Evolutionary conservation across 1,140 invertebrate species (phyloP).

Genomic region (Drosophila parvula): DNA sequence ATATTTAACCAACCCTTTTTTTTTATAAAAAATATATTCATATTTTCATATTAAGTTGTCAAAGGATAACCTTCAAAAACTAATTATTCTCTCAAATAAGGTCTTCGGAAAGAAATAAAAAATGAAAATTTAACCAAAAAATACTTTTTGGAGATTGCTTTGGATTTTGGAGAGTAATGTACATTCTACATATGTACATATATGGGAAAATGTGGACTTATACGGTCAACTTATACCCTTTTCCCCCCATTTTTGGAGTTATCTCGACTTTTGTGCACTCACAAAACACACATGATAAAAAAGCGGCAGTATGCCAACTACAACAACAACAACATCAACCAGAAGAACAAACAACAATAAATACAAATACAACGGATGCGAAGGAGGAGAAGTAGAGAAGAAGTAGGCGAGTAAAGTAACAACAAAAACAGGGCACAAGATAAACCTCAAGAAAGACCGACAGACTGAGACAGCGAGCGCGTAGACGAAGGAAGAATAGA

Average conservation of each 20-base stretch:
- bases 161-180: neutral
- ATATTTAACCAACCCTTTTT: no score
- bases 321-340: conserved; percentile 14
- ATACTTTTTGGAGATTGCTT: neutral
- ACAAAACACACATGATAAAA: conserved; percentile 49
- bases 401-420: conserved; percentile 49
- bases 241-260: conserved; percentile 5
- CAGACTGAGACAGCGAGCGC: neutral
- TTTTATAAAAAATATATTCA: no score
- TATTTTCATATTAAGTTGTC: no score
- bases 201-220: neutral
- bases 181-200: no score
- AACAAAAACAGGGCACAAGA: conserved; percentile 64
- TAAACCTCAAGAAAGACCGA: conserved; percentile 47
- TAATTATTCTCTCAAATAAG: no score
- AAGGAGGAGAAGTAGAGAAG: conserved; percentile 45
- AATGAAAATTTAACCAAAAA: no score
- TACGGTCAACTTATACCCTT: neutral
- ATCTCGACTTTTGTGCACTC: conserved; percentile 20
- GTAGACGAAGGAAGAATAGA: conserved; percentile 8
- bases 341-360: conserved; percentile 33
- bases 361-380: conserved; percentile 55
- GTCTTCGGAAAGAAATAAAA: no score
- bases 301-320: conserved; percentile 24
- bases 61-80: no score